Evolutionary conservation across 2,113 vertebrate genomes (phyloP), one percentile per base, ranked within the genome.

Genomic region (Odocoileus virginianus): DNA sequence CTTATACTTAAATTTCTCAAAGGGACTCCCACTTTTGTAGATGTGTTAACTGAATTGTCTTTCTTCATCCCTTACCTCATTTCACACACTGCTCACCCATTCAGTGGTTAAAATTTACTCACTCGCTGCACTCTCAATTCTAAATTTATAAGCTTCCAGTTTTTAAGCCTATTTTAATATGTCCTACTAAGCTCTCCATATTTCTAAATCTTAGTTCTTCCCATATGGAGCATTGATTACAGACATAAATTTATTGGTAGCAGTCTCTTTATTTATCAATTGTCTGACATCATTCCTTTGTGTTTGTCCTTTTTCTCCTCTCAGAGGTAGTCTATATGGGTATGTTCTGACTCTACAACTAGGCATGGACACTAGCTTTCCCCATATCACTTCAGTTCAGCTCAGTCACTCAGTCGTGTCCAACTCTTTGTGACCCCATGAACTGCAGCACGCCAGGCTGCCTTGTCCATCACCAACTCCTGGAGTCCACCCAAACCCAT

Each of bases 161-260:
- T 61, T 89, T 61, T 36, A 79, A 71, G 50, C 4, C 40, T 64
- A n/a, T 84, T 45, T 84, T 36, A 61, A 13, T 82, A 27, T 3
- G 36, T 25, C 19, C 10, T 74, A 7, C 3, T 61, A 87, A 71
- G 15, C 14, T 45, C 12, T 36, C 76, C 3, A 45, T 36, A 91
- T 88, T 94, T 97, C 14, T 71, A 74, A 52, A 90, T n/a, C n/a
- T 87, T 50, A 6, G 12, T 60, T 83, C 16, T 96, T 92, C 27
- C 11, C 43, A 30, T 61, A 9, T 78, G 30, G 23, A 90, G 50
- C 27, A 71, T 78, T 84, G 81, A 81, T 92, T 94, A 21, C 36
- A 60, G 45, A 81, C 5, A 25, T 54, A 43, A 90, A 64, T 78
- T 36, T 96, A 9, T 85, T 54, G 33, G 16, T 82, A 92, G 28